Conservation (phyloP, 2,113 vertebrate genomes). For the Dipodomys spectabilis region DNA sequence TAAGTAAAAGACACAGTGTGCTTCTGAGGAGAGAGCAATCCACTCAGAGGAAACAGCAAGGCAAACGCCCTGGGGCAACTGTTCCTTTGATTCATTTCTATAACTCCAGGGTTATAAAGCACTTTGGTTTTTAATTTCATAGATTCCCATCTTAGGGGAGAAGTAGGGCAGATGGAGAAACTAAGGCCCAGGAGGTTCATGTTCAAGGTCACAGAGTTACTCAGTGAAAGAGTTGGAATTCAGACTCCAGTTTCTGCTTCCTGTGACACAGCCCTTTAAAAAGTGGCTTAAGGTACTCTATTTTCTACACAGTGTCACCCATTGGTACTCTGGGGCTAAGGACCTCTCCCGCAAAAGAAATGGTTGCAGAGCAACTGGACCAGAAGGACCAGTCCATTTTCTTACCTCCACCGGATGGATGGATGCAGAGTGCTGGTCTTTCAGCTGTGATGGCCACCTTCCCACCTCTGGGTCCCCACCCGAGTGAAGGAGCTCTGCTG, state of each 20-base stretch:
- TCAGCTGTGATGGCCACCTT: neutral
- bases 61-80: neutral
- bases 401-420: too few relatives aligned
- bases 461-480: fast-evolving
- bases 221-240: neutral
- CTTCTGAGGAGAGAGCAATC: neutral
- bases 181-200: neutral
- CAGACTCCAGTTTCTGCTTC: neutral
- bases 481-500: neutral
- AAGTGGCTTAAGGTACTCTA: too few relatives aligned
- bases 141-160: neutral
- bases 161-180: neutral
- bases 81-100: neutral
- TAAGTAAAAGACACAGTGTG: neutral
- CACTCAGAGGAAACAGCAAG: neutral
- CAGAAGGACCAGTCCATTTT: too few relatives aligned
- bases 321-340: neutral
- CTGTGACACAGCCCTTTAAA: neutral
- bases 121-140: neutral
- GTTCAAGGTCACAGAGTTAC: neutral
- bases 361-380: too few relatives aligned
- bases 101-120: neutral
- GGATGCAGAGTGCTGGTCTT: too few relatives aligned
- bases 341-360: too few relatives aligned
- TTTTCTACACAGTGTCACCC: neutral